A percentile compares a stretch with the other conserved stretches of the same genome.
phyloP scores from a whole-genome alignment of 2,113 vertebrate genomes.

The Lepus timidus region DNA sequence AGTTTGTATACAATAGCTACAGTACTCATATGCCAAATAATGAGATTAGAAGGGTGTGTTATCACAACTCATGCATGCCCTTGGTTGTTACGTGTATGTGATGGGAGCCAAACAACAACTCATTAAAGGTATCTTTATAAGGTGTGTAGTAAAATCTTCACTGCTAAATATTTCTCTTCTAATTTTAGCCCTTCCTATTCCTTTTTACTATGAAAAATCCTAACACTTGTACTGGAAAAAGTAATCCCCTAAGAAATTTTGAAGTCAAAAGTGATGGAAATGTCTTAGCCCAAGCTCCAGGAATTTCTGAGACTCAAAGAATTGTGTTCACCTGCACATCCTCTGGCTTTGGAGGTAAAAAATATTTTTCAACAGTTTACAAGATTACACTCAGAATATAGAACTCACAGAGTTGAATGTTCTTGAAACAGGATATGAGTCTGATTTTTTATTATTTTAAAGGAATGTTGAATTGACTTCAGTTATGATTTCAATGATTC shows the following conservation, averaged over 20 bases:
- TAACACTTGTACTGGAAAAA: background rate
- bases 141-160: background rate
- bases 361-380: background rate
- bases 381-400: slow-evolving; percentile 7
- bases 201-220: background rate
- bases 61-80: too few relatives aligned
- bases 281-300: background rate
- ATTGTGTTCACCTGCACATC: background rate
- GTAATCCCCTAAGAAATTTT: background rate
- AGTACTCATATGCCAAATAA: background rate
- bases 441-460: slow-evolving; percentile 12
- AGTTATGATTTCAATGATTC: background rate
- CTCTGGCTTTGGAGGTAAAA: background rate
- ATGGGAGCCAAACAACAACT: background rate
- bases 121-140: background rate
- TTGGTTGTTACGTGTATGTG: background rate
- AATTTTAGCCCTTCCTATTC: background rate
- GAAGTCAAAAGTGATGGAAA: background rate
- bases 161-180: background rate
- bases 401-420: background rate
- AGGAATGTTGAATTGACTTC: background rate
- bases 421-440: background rate
- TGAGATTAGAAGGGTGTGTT: background rate
- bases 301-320: background rate
- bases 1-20: background rate